A percentile compares a stretch with the other conserved stretches of the same genome.
Conservation (phyloP, 1,140 invertebrate species). For the Coptotermes formosanus region DNA sequence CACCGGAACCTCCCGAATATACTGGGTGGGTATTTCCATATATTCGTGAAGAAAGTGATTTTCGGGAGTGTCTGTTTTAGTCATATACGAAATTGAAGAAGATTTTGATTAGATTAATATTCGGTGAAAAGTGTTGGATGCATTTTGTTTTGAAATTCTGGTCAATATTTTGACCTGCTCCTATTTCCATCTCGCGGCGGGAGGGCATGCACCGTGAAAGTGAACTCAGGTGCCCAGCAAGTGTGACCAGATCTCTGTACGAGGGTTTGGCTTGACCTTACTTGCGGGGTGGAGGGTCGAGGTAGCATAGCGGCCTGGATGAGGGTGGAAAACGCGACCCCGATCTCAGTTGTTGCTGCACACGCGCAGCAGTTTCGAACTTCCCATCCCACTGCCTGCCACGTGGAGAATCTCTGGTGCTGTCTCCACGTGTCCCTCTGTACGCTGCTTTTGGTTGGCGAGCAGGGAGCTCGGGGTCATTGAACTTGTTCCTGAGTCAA, state of each 20-base stretch:
- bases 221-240: not conserved
- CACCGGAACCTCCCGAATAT: no score
- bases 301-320: not conserved
- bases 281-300: not conserved
- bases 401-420: not conserved
- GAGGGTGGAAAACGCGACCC: not conserved
- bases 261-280: not conserved
- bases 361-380: not conserved
- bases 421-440: slow-evolving; percentile 3
- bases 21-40: no score
- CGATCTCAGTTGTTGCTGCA: not conserved
- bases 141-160: not conserved
- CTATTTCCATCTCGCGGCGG: not conserved
- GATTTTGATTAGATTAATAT: no score
- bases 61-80: no score
- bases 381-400: not conserved
- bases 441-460: not conserved
- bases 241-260: not conserved
- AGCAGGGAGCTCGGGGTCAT: not conserved
- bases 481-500: slow-evolving; percentile 11
- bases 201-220: not conserved
- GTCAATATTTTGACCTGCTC: not conserved
- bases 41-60: no score
- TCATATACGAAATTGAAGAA: no score
- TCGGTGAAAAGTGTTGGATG: no score